A percentile compares a stretch with the other conserved stretches of the same genome.
These are phyloP conservation scores for Labeo catla DNA, from an alignment of 2,113 vertebrate species.

Conservation along the genomic window DNA sequence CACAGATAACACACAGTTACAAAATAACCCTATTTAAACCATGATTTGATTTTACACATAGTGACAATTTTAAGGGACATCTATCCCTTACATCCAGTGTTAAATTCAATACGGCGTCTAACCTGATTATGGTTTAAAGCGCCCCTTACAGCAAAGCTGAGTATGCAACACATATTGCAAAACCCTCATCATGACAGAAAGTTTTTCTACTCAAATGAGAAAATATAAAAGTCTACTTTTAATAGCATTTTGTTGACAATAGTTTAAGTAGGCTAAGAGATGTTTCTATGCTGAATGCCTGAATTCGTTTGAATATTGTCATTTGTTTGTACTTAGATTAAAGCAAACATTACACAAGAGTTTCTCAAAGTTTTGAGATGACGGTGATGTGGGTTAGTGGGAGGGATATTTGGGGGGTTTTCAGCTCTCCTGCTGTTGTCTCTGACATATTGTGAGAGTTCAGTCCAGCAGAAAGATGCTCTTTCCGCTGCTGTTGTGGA, in stretches of 20 bases:
- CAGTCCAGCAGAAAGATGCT: not conserved
- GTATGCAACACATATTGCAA: no score
- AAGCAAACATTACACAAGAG: conserved; percentile 40
- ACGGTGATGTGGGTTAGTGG: not conserved
- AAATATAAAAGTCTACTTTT: not conserved
- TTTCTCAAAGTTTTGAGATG: not conserved
- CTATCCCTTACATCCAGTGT: no score
- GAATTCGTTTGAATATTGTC: not conserved
- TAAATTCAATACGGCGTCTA: no score
- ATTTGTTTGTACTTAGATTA: not conserved
- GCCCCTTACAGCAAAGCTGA: no score
- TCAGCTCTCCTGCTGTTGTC: not conserved
- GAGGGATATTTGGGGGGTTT: not conserved
- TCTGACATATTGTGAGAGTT: not conserved
- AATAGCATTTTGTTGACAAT: not conserved
- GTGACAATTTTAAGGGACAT: no score
- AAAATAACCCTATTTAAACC: not conserved
- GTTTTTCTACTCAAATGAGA: no score
- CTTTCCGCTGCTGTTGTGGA: conserved; percentile 26
- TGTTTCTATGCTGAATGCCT: not conserved
- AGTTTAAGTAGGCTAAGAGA: not conserved
- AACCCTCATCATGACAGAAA: no score
- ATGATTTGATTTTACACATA: not conserved
- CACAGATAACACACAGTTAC: conserved; percentile 31
- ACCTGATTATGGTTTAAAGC: no score